Percentiles rank a stretch among this genome's conserved stretches.
Conservation (phyloP, 1,140 invertebrate genomes). For the Cecropterus lyciades region DNA sequence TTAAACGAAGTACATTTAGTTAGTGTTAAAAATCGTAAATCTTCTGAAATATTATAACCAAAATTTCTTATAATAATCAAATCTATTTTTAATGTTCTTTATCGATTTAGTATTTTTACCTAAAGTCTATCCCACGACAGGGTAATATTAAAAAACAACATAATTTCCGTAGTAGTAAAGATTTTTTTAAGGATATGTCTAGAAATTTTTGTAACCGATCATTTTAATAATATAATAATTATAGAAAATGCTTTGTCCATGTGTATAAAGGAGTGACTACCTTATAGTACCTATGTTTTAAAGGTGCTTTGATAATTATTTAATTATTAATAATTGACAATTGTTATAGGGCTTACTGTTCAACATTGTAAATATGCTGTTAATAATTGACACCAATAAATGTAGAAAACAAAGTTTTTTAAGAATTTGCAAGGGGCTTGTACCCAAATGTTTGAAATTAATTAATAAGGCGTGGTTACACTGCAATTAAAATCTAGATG, state of each 20-base stretch:
- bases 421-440: not conserved
- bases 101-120: not conserved
- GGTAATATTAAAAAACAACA: constrained; percentile 4
- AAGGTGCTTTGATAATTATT: constrained; percentile 29
- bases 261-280: constrained; percentile 17
- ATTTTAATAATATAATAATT: not conserved
- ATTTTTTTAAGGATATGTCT: not conserved
- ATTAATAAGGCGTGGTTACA: not conserved
- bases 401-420: constrained; percentile 7
- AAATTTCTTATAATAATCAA: not conserved
- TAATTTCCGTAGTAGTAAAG: not conserved
- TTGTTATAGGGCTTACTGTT: constrained; percentile 21
- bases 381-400: constrained; percentile 11
- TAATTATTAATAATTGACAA: constrained; percentile 19
- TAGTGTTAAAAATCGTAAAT: not conserved
- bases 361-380: constrained; percentile 26
- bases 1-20: not conserved
- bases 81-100: too few species aligned
- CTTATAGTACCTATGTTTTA: constrained; percentile 30
- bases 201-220: not conserved
- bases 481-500: constrained; percentile 6
- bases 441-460: not conserved
- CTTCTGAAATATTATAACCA: too few species aligned
- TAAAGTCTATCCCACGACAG: constrained; percentile 18
- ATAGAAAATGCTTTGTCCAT: constrained; percentile 14